A percentile compares a stretch with the other conserved stretches of the same genome.
These are phyloP conservation scores for Cyclophora punctaria DNA, from an alignment of 2,888 invertebrate species.

Conservation along the genomic window DNA sequence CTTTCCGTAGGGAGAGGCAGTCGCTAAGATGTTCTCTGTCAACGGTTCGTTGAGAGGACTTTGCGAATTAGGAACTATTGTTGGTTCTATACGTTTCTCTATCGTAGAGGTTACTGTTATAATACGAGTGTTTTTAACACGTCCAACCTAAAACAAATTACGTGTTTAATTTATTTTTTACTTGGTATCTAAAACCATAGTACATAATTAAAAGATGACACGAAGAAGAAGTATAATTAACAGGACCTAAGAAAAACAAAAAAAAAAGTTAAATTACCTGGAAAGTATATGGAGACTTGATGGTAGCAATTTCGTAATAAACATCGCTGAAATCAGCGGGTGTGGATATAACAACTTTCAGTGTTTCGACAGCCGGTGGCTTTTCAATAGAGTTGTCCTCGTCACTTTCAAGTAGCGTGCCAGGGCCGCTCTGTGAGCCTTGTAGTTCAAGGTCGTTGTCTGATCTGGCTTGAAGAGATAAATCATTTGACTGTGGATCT, in stretches of 20 bases:
- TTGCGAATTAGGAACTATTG: slow-evolving; percentile 67
- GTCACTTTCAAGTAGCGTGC: slow-evolving; percentile 77
- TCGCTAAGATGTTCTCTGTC: slow-evolving; percentile 90
- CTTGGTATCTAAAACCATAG: not conserved
- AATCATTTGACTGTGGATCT: slow-evolving; percentile 66
- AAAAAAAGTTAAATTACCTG: slow-evolving; percentile 75
- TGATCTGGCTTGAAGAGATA: slow-evolving; percentile 73
- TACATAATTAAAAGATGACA: too few species aligned
- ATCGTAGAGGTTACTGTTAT: slow-evolving; percentile 91
- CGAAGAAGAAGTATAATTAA: too few species aligned
- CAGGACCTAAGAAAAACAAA: slow-evolving; percentile 23
- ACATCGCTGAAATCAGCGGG: slow-evolving; percentile 89
- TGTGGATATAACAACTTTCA: slow-evolving; percentile 92
- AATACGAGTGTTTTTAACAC: slow-evolving; percentile 89
- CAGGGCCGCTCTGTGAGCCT: slow-evolving; percentile 79
- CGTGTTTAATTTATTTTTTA: not conserved
- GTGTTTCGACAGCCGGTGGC: slow-evolving; percentile 82
- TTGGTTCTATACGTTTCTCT: slow-evolving; percentile 83
- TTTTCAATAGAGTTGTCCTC: slow-evolving; percentile 79
- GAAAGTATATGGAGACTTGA: slow-evolving; percentile 91
- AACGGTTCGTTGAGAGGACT: slow-evolving; percentile 83
- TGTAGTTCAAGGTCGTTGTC: slow-evolving; percentile 83
- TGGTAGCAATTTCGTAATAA: slow-evolving; percentile 92
- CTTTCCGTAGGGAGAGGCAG: slow-evolving; percentile 83
- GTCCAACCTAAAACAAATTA: slow-evolving; percentile 79